Percentiles rank a stretch among this genome's conserved stretches.
Conservation (phyloP, 2,797 vertebrate species). For the Phoebastria nigripes region DNA sequence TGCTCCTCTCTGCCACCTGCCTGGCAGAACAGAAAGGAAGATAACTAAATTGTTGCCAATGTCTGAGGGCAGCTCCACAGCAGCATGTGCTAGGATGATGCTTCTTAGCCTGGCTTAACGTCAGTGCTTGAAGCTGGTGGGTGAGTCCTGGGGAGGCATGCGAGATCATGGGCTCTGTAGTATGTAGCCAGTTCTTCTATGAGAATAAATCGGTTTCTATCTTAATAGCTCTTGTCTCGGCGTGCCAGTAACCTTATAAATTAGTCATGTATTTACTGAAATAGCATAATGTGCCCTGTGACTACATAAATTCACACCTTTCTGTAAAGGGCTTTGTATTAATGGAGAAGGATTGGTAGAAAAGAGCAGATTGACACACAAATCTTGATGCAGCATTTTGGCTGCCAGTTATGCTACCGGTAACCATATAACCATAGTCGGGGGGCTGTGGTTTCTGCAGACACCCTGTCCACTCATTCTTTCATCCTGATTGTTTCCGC, state of each 20-base stretch:
- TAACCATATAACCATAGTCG: rapidly evolving
- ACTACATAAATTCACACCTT: background rate
- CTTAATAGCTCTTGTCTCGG: background rate
- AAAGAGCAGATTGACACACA: background rate
- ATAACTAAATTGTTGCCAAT: background rate
- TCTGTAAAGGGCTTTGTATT: background rate
- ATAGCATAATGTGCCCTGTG: background rate
- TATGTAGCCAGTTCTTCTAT: background rate
- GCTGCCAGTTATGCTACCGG: background rate
- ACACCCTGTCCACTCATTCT: background rate
- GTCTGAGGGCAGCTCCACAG: rapidly evolving
- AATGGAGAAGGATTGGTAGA: background rate
- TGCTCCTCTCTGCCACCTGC: slow-evolving; percentile 28
- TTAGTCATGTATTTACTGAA: background rate
- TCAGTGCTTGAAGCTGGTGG: background rate
- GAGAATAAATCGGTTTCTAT: background rate
- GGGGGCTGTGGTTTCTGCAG: background rate
- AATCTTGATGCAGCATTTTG: background rate
- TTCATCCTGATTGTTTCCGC: background rate
- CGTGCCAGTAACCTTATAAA: background rate
- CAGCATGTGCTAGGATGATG: background rate
- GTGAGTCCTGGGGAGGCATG: background rate
- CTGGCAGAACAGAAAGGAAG: background rate
- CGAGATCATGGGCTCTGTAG: background rate
- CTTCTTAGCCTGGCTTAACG: background rate